Evolutionary conservation across 2,797 vertebrate genomes (phyloP).

Genomic region (Adrianichthys oophorus): DNA sequence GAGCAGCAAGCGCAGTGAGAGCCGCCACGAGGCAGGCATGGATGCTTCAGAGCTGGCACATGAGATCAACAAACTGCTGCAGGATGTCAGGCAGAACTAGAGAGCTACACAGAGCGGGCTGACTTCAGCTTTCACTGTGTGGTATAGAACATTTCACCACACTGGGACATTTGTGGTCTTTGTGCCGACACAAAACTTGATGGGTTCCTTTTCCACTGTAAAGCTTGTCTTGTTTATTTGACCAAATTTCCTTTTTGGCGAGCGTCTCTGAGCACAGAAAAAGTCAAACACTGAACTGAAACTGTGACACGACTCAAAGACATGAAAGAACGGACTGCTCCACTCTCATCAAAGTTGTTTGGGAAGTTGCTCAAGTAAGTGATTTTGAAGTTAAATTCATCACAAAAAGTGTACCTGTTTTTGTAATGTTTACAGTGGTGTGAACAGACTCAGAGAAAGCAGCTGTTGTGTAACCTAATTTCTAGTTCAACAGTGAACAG

Average conservation of each 20-base stretch:
- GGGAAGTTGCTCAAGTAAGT: slow-evolving; percentile 44
- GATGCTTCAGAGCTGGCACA: slow-evolving; percentile 94
- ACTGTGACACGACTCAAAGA: slow-evolving; percentile 43
- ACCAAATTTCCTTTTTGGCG: slow-evolving; percentile 48
- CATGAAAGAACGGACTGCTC: slow-evolving; percentile 26
- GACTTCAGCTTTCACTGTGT: slow-evolving; percentile 18
- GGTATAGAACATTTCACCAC: slow-evolving; percentile 25
- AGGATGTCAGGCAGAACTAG: slow-evolving; percentile 93
- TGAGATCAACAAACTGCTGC: slow-evolving; percentile 96
- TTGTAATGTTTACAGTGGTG: slow-evolving; percentile 68
- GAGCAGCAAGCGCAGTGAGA: slow-evolving; percentile 77
- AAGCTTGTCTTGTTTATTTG: slow-evolving; percentile 54
- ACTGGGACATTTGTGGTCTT: slow-evolving; percentile 40
- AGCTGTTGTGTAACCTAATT: slow-evolving; percentile 73
- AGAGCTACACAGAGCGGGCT: background rate
- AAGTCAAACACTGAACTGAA: slow-evolving; percentile 39
- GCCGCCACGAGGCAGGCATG: slow-evolving; percentile 87
- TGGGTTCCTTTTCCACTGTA: slow-evolving; percentile 49
- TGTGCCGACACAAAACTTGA: slow-evolving; percentile 52
- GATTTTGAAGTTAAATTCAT: slow-evolving; percentile 52
- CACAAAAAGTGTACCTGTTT: slow-evolving; percentile 29
- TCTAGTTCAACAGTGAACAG: slow-evolving; percentile 88
- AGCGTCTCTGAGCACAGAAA: slow-evolving; percentile 30
- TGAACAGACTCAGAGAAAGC: slow-evolving; percentile 60
- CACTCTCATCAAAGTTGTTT: slow-evolving; percentile 29